phyloP scores from a whole-genome alignment of 1,140 invertebrate species.

The Melitaea cinxia region DNA sequence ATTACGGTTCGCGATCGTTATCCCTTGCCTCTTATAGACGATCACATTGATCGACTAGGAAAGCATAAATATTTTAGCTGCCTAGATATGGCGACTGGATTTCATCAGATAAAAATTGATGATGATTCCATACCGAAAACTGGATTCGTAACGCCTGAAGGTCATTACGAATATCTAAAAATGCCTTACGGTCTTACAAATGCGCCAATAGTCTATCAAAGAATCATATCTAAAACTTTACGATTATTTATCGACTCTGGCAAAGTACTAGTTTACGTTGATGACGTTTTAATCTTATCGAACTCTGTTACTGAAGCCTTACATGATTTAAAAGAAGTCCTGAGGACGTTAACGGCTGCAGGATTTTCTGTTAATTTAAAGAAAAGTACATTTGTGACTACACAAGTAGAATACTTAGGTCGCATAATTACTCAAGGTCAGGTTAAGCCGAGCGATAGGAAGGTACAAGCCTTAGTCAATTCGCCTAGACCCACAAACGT shows the following conservation, averaged over 20 bases:
- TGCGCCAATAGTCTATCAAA: slow-evolving; percentile 49
- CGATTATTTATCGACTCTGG: slow-evolving; percentile 14
- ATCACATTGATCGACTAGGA: slow-evolving; percentile 13
- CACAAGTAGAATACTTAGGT: slow-evolving; percentile 18
- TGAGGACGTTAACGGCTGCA: slow-evolving; percentile 5
- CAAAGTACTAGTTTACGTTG: not conserved
- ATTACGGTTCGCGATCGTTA: too few relatives aligned
- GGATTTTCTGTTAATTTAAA: slow-evolving; percentile 26
- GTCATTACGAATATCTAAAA: slow-evolving; percentile 26
- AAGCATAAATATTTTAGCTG: slow-evolving; percentile 4
- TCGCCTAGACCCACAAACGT: too few relatives aligned
- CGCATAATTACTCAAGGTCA: not conserved
- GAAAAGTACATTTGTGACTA: slow-evolving; percentile 21
- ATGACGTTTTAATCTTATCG: not conserved
- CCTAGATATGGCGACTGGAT: slow-evolving; percentile 11
- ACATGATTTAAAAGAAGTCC: not conserved
- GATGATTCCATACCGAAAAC: slow-evolving; percentile 10
- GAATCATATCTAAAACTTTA: slow-evolving; percentile 4
- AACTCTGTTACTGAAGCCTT: slow-evolving; percentile 1
- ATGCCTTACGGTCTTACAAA: slow-evolving; percentile 61
- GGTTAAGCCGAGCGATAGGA: not conserved
- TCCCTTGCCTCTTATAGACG: too few relatives aligned
- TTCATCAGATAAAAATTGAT: slow-evolving; percentile 9
- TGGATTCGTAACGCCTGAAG: slow-evolving; percentile 14
- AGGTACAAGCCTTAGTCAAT: too few relatives aligned